A percentile compares a stretch with the other conserved stretches of the same genome.
These are phyloP conservation scores for Chloroceryle inda DNA, from an alignment of 2,797 vertebrate genomes.

Conservation along the genomic window DNA sequence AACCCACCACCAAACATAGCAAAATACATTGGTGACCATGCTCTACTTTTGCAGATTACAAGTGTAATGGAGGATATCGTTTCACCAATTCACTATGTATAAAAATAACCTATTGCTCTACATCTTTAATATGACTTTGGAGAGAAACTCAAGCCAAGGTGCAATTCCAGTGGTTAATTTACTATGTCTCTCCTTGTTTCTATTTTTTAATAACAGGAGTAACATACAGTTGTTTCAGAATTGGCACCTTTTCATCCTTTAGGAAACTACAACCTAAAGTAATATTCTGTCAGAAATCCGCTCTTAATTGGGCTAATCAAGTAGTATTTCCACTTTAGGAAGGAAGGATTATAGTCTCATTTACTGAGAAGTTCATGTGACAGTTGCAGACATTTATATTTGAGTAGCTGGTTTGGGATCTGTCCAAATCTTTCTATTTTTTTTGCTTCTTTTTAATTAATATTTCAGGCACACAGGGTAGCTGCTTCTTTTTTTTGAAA, in stretches of 20 bases:
- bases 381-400: constrained; percentile 59
- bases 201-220: constrained; percentile 71
- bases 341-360: constrained; percentile 64
- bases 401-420: constrained; percentile 60
- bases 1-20: not conserved
- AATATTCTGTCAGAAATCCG: constrained; percentile 67
- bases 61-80: constrained; percentile 44
- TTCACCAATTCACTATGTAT: constrained; percentile 4
- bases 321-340: constrained; percentile 65
- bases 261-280: constrained; percentile 67
- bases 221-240: constrained; percentile 67
- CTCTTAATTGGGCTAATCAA: constrained; percentile 75
- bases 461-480: constrained; percentile 51
- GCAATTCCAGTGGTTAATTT: constrained; percentile 60
- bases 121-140: constrained; percentile 56
- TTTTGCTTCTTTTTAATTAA: constrained; percentile 45
- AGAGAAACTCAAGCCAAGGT: constrained; percentile 36
- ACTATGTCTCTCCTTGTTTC: constrained; percentile 45
- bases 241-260: constrained; percentile 61
- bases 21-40: not conserved
- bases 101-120: constrained; percentile 59
- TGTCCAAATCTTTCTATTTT: constrained; percentile 49
- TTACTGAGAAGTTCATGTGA: constrained; percentile 47
- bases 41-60: constrained; percentile 28
- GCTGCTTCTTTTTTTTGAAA: constrained; percentile 11